Conservation (phyloP, 2,113 vertebrate species). For the Gasterosteus nipponicus region DNA sequence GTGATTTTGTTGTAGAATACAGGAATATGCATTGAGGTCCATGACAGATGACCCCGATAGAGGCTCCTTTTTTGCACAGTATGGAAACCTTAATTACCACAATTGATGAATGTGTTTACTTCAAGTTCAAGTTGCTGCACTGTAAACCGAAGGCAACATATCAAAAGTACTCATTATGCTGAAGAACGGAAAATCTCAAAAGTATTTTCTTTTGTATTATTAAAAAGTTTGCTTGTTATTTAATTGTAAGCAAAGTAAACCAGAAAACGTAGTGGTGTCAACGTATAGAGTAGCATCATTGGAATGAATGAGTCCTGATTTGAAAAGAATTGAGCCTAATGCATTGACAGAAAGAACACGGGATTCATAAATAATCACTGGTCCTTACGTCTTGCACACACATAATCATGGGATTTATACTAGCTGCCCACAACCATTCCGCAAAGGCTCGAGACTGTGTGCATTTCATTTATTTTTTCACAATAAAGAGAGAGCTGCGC, state of each 20-base stretch:
- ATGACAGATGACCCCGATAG: not conserved
- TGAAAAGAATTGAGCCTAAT: not conserved
- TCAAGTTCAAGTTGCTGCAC: not conserved
- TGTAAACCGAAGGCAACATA: not conserved
- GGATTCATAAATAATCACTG: not conserved
- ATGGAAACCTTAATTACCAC: not conserved
- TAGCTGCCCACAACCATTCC: not conserved
- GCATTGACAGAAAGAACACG: not conserved
- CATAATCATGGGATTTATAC: not conserved
- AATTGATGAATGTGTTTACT: not conserved
- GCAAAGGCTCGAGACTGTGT: not conserved
- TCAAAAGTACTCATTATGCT: not conserved
- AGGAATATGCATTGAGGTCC: not conserved
- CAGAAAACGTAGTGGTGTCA: not conserved
- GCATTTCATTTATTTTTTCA: not conserved
- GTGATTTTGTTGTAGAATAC: not conserved
- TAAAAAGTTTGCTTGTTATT: not conserved
- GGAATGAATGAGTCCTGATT: not conserved
- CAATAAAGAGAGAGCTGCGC: conserved; percentile 49
- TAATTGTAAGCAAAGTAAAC: not conserved
- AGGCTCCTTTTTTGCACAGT: not conserved
- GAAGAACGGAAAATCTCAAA: not conserved
- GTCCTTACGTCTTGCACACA: not conserved
- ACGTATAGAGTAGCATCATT: not conserved
- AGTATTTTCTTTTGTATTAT: not conserved